phyloP scores from a whole-genome alignment of 2,797 vertebrate genomes.

The Artibeus lituratus region DNA sequence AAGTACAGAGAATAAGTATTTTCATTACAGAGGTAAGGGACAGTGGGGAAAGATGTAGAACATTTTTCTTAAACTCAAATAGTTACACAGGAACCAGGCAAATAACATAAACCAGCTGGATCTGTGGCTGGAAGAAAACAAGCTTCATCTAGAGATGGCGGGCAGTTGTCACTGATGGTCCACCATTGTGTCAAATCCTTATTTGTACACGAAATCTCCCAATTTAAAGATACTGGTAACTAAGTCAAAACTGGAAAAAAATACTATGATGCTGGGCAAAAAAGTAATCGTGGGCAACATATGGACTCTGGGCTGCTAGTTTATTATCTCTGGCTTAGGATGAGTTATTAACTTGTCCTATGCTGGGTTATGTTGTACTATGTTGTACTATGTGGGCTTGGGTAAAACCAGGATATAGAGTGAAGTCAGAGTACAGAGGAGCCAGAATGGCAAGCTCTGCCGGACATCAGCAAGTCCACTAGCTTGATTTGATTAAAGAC shows the following conservation, averaged over 20 bases:
- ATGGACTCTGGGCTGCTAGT: neutral
- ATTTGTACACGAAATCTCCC: neutral
- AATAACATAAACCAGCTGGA: neutral
- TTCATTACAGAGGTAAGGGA: neutral
- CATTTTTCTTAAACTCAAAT: neutral
- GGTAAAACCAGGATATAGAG: neutral
- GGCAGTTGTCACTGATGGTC: neutral
- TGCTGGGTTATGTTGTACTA: neutral
- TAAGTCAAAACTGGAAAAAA: constrained; percentile 10
- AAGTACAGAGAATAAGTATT: neutral
- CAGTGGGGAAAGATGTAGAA: neutral
- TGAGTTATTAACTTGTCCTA: neutral
- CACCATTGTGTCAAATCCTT: neutral
- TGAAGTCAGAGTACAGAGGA: neutral
- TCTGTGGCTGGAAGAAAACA: neutral
- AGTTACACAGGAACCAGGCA: neutral
- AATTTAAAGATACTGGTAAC: neutral
- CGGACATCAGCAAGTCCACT: neutral
- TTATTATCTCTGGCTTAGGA: neutral
- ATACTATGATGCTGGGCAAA: neutral
- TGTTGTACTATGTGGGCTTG: neutral
- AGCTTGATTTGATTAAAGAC: neutral
- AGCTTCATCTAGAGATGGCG: neutral
- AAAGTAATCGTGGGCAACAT: neutral
- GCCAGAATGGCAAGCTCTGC: neutral